Evolutionary conservation across 2,797 vertebrate genomes (phyloP).

Genomic region (Sebastes minor): DNA sequence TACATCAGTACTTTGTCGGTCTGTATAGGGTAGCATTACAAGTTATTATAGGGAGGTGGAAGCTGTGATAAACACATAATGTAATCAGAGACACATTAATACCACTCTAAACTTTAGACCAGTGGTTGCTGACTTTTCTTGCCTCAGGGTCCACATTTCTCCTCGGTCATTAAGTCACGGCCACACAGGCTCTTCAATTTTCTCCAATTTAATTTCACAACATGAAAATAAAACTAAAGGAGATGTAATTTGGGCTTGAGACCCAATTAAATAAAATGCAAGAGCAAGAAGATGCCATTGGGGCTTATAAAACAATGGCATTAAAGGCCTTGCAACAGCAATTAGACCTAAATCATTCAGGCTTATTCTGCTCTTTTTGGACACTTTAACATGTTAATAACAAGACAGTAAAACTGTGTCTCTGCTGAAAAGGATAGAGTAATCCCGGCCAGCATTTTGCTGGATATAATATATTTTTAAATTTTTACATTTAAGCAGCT

Average conservation of each 20-base stretch:
- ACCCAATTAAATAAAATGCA: not conserved
- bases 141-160: not conserved
- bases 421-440: not conserved
- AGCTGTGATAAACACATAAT: slow-evolving; percentile 1
- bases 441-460: not conserved
- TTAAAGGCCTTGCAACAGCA: not conserved
- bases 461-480: not conserved
- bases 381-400: not conserved
- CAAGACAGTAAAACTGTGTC: not conserved
- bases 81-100: slow-evolving; percentile 12
- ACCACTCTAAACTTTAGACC: not conserved
- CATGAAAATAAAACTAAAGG: not conserved
- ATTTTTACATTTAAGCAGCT: not conserved
- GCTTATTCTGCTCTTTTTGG: not conserved
- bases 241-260: not conserved
- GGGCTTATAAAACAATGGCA: not conserved
- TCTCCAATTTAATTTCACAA: not conserved
- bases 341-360: not conserved
- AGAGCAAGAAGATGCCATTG: not conserved
- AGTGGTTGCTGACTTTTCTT: not conserved
- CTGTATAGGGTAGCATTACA: not conserved
- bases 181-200: not conserved
- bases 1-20: not conserved
- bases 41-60: not conserved
- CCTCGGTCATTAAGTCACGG: not conserved